Evolutionary conservation across 2,888 invertebrate genomes (phyloP), one percentile per base, ranked within the genome.

Genomic region (Agrochola litura): DNA sequence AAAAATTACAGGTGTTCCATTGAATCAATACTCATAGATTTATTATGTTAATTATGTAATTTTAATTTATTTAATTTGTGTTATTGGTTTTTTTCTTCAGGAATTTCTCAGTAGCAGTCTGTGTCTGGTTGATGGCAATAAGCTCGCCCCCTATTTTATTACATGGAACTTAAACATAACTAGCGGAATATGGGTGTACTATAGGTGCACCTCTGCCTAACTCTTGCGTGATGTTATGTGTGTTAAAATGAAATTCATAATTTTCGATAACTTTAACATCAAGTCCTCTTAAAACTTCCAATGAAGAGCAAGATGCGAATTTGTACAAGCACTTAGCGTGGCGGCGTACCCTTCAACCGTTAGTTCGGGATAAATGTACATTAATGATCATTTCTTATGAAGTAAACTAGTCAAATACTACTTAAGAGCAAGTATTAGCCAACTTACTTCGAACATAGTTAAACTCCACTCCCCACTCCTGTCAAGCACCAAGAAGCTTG

Each of bases 311-410:
- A 63, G 25, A 83, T 46, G 43, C 43, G 16, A 70, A 85, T 63
- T 69, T 70, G 43, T 66, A 52, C 63, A n/a, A 85, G 54, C 74
- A 86, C 69, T 84, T 75, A 79, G 30, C 25, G 54, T 30, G 52
- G 43, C 12, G 46, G 67, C 16, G 64, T 49, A 56, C 69, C 60
- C 69, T 75, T 66, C 70, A 58, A 37, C 60, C 63, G n/a, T 56
- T 68, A 79, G 9, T 75, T 72, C 22, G 54, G 69, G 69, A 41
- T 83, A 66, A 83, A 86, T 73, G 67, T 84, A 84, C 69, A 76
- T 81, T 84, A 85, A 86, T 84, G 85, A 86, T 79, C 68, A 84
- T 81, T 81, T 80, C 83, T 84, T 86, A 84, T 74, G 65, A 71
- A 83, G 76, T 77, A 68, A 64, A 72, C 83, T 63, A 72, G 73